These are phyloP conservation scores for Onthophagus sagittarius DNA, from an alignment of 2,888 invertebrate species.

Conservation along the genomic window DNA sequence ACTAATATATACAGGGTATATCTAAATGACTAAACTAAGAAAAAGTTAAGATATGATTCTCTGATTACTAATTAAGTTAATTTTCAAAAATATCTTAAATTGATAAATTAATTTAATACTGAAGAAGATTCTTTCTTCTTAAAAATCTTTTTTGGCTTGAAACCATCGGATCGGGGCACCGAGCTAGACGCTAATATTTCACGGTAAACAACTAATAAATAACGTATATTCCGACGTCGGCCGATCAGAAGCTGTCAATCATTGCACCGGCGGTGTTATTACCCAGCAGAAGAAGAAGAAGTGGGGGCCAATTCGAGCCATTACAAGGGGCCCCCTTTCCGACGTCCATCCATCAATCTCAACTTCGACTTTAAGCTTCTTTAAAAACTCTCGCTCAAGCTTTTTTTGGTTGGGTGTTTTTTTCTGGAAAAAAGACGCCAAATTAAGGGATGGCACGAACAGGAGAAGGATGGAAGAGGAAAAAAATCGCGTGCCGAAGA, in stretches of 20 bases:
- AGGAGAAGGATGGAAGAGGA: too few relatives aligned
- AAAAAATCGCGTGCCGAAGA: not conserved
- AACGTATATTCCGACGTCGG: conserved; percentile 33
- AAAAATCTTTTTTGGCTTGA: not conserved
- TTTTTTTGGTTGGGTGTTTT: too few relatives aligned
- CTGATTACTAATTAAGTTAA: too few relatives aligned
- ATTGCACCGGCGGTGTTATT: conserved; percentile 37
- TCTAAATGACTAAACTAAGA: too few relatives aligned
- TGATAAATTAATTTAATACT: too few relatives aligned
- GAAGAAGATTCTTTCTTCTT: too few relatives aligned
- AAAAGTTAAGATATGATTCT: too few relatives aligned
- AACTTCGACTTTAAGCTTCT: not conserved
- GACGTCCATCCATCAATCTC: not conserved
- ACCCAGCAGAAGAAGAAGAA: not conserved
- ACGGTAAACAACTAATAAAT: conserved; percentile 38
- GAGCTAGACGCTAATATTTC: conserved; percentile 23
- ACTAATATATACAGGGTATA: too few relatives aligned
- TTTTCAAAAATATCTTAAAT: too few relatives aligned
- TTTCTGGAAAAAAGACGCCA: too few relatives aligned
- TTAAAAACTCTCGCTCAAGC: not conserved
- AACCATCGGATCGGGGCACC: not conserved
- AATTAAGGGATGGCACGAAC: too few relatives aligned
- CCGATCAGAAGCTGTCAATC: conserved; percentile 45
- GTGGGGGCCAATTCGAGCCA: not conserved
- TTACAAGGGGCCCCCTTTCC: not conserved